Base-by-base conservation (phyloP, 2,888 invertebrate genomes). In the Sphaeridia pumilis region DNA sequence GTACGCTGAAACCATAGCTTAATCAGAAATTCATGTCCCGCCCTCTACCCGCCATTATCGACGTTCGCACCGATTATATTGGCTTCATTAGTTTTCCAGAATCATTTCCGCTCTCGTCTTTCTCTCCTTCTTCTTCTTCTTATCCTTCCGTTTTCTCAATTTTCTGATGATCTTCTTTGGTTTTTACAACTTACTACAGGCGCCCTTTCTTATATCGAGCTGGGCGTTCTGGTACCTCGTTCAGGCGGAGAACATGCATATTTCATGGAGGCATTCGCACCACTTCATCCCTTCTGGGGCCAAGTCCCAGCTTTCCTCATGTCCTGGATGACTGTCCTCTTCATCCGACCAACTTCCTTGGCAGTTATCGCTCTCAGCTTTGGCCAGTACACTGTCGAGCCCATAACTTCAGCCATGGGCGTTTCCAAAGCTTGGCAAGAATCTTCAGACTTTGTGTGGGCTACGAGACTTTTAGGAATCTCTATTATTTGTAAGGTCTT, bases 221-320 rank as follows among this genome's bases (percentile, higher is more conserved):
- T 93, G 71, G 92, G 92, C 68, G 92, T 92, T 63, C 87, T 92
- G 85, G 90, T 92, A 73, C 88, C 90, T 67, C 87, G 88, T 67
- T 89, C 89, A 60, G 92, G 92, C 61, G 92, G 89, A 60, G 92
- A 93, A 73, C 92, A 92, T 77, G 89, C 89, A 64, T 92, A 93
- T 73, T 89, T 90, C 73, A 87, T 89, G 85, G 89, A 89, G 72
- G 90, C 90, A 54, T 90, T 89, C 72, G 41, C 28, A 25, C 56
- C 59, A 3, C 21, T 61, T 7, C 55, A 58, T 44, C 49, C 20
- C 41, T 62, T 57, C 45, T 60, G 59, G 36, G 92, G 92, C 63
- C 84, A 87, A 67, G 81, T 87, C 57, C 87, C 89, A 60, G 90
- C 89, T 66, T 92, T 90, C 74, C 76, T 92, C 61, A 90, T 89